Evolutionary conservation across 2,888 invertebrate species (phyloP), one percentile per base, ranked within the genome.

Genomic region (Lycaena phlaeas): DNA sequence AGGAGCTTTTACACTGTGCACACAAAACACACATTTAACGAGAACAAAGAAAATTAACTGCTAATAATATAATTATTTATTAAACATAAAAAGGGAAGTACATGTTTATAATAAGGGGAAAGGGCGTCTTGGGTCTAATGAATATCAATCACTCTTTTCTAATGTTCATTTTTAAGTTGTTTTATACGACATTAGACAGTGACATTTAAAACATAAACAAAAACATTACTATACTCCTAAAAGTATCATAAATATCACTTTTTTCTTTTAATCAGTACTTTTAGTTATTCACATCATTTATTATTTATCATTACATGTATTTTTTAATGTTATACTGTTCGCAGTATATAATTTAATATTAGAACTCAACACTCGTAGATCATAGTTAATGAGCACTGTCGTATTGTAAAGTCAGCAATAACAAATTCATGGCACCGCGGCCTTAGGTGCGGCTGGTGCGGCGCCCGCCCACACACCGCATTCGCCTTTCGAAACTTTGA

Each of bases 341-440:
- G 5, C 5, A 18, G 22, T 22, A 2, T 2, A 4, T 5, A 9
- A 5, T 22, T 4, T 22, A 22, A 4, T 5, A 9, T 7, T 22
- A 22, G 5, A 5, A 18, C 3, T 18, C 5, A 4, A 18, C 3
- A 18, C 3, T 3, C 7, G 22, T 22, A 2, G 2, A 3, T 5
- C 22, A 7, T 2, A 22, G 22, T 22, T 22, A 22, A 6, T 9
- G 18, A 18, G 5, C 5, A 9, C 7, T 5, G 7, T 22, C 9
- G 7, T 9, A 22, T 22, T 44, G 42, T 38, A 40, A 45, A 43
- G 49, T 47, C 36, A 37, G 46, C 38, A 59, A 56, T 61, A 54
- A 60, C 54, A 56, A 61, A 61, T 66, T 64, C 58, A 64, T 59
- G 56, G 57, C 55, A 47, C 41, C 45, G 3, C 5, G 22, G 22